These are phyloP conservation scores for Agrochola lychnidis DNA, from an alignment of 2,888 invertebrate genomes.

Conservation along the genomic window DNA sequence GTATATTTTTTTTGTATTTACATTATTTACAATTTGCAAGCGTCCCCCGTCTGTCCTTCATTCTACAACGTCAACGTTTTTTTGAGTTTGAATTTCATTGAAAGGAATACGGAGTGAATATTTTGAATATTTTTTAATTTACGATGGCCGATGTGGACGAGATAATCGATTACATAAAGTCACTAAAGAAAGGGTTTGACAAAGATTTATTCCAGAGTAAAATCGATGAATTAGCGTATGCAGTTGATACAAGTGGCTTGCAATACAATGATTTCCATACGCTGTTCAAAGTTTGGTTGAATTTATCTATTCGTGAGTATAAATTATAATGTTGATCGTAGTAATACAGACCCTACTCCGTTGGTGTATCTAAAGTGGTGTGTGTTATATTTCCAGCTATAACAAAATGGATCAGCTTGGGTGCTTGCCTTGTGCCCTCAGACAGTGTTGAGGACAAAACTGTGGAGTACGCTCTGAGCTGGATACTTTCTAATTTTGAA, in stretches of 20 bases:
- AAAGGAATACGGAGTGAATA: constrained; percentile 15
- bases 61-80: constrained; percentile 24
- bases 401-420: constrained; percentile 85
- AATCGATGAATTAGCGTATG: constrained; percentile 81
- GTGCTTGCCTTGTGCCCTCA: constrained; percentile 83
- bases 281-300: constrained; percentile 87
- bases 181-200: constrained; percentile 85
- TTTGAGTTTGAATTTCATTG: constrained; percentile 46
- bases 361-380: neutral
- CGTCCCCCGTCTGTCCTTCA: constrained; percentile 8
- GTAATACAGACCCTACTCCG: no score
- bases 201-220: constrained; percentile 86
- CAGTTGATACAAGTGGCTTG: constrained; percentile 80
- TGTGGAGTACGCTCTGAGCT: constrained; percentile 82
- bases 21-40: neutral
- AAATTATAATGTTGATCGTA: neutral
- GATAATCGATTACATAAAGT: constrained; percentile 84
- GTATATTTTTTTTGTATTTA: neutral
- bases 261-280: constrained; percentile 83
- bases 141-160: constrained; percentile 84
- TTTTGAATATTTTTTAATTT: constrained; percentile 4
- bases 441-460: constrained; percentile 79
- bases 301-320: constrained; percentile 87
- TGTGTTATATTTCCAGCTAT: constrained; percentile 76
- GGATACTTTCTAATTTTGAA: constrained; percentile 82